Evolutionary conservation across 2,888 invertebrate genomes (phyloP).

Genomic region (Amiota minor): DNA sequence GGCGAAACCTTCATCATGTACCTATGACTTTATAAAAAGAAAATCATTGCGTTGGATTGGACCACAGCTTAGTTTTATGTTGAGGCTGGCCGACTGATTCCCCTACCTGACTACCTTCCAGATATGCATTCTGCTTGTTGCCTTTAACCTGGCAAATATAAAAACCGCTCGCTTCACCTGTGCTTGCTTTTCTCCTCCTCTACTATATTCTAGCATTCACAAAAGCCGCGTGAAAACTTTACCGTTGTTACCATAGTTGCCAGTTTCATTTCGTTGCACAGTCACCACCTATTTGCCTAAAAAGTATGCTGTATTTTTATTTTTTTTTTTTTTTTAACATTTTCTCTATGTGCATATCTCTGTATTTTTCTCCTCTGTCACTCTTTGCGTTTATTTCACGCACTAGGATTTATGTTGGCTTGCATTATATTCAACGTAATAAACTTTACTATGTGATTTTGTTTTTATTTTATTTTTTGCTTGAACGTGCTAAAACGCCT

Average conservation of each 20-base stretch:
- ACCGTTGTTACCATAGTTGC: no score
- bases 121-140: no score
- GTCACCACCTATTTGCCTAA: no score
- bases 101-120: no score
- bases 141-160: no score
- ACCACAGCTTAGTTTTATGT: conserved; percentile 63
- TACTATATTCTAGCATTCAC: no score
- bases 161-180: no score
- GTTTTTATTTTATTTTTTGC: neutral
- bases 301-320: no score
- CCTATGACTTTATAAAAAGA: neutral
- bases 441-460: conserved; percentile 9
- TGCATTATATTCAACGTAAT: conserved; percentile 29
- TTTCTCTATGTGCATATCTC: neutral
- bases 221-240: no score
- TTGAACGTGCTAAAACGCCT: neutral
- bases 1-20: neutral
- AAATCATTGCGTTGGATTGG: conserved; percentile 56
- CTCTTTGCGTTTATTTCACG: neutral
- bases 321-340: no score
- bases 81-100: conserved; percentile 59
- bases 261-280: no score
- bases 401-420: conserved; percentile 20
- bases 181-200: no score
- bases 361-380: neutral